These are phyloP conservation scores for Epinotia brunnichana DNA, from an alignment of 2,888 invertebrate species.

Conservation along the genomic window DNA sequence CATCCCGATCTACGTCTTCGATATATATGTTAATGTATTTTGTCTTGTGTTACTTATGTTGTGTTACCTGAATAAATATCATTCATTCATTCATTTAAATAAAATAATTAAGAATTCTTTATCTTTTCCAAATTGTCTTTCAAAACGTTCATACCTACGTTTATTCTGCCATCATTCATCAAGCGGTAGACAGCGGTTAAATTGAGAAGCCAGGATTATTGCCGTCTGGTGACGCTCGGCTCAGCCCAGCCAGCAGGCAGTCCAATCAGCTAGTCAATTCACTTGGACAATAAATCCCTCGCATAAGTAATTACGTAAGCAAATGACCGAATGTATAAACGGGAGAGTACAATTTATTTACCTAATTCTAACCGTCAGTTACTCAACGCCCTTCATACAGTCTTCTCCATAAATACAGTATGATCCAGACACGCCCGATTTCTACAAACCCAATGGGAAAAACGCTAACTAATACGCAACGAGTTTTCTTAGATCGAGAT, in stretches of 20 bases:
- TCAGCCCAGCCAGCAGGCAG: slow-evolving; percentile 28
- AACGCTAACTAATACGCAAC: too few species aligned
- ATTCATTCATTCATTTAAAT: too few species aligned
- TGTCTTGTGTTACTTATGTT: too few species aligned
- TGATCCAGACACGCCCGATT: too few species aligned
- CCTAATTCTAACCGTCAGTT: too few species aligned
- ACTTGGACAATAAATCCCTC: neutral
- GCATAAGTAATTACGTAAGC: neutral
- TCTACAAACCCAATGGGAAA: too few species aligned
- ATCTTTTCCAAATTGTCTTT: neutral
- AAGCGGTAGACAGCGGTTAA: slow-evolving; percentile 47
- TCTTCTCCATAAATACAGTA: too few species aligned
- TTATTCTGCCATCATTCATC: slow-evolving; percentile 45
- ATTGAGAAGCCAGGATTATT: slow-evolving; percentile 46
- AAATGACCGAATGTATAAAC: neutral
- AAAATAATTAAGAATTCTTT: neutral
- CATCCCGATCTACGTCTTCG: too few species aligned
- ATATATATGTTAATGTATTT: too few species aligned
- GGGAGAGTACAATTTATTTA: neutral
- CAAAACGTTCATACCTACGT: neutral
- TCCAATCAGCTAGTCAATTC: neutral
- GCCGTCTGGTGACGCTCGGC: slow-evolving; percentile 42
- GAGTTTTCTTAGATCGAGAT: too few species aligned
- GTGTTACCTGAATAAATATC: too few species aligned
- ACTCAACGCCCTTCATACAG: too few species aligned